These are phyloP conservation scores for Lasioglossum lativentre DNA, from an alignment of 2,888 invertebrate species.

Conservation along the genomic window DNA sequence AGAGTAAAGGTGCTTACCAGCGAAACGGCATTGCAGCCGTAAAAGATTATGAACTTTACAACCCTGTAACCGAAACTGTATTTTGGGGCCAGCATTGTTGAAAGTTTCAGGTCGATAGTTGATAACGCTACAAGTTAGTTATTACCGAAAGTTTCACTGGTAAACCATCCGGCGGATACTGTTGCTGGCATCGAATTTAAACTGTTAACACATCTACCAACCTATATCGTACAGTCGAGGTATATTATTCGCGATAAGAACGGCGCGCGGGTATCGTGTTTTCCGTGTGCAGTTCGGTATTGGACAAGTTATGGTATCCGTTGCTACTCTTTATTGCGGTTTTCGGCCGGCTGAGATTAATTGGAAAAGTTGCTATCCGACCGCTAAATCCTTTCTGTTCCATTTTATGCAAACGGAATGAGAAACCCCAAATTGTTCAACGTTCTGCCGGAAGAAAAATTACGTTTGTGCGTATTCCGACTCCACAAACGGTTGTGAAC, in stretches of 20 bases:
- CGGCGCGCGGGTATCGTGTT: constrained; percentile 14
- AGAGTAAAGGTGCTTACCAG: constrained; percentile 16
- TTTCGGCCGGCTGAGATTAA: constrained; percentile 36
- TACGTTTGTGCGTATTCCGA: background rate
- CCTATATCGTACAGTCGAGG: constrained; percentile 20
- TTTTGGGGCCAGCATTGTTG: constrained; percentile 25
- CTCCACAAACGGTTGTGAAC: background rate
- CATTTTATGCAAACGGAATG: constrained; percentile 17
- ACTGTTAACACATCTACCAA: constrained; percentile 37
- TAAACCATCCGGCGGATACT: constrained; percentile 27
- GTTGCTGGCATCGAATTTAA: constrained; percentile 38
- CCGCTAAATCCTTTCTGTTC: constrained; percentile 12
- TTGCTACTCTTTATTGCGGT: constrained; percentile 30
- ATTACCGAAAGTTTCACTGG: constrained; percentile 38
- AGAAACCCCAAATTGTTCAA: background rate
- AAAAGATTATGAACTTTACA: constrained; percentile 39
- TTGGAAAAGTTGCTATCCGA: constrained; percentile 45
- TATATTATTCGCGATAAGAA: constrained; percentile 50
- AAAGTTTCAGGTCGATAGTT: constrained; percentile 28
- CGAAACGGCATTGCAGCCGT: constrained; percentile 4
- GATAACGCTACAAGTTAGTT: constrained; percentile 36
- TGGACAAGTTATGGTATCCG: constrained; percentile 37
- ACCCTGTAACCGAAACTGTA: constrained; percentile 19
- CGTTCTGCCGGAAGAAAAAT: background rate
- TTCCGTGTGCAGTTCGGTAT: constrained; percentile 14